Base-by-base conservation (phyloP, 2,888 invertebrate genomes). In the Charanyca ferruginea region DNA sequence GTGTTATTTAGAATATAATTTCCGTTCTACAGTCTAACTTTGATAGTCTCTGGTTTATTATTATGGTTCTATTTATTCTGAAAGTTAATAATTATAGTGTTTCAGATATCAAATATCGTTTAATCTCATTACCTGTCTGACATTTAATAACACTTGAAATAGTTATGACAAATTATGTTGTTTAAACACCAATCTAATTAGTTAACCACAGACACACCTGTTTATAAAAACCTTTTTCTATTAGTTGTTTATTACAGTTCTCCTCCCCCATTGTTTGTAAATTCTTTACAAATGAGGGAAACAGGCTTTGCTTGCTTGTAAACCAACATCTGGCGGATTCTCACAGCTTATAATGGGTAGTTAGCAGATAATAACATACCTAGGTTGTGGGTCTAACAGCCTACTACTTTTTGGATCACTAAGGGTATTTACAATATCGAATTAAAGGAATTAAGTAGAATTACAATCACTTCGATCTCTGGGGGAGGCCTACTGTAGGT, bases 1-100 rank as follows among this genome's bases (percentile, higher is more conserved):
- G 35, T 77, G 47, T 38, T 71, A 42, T 47, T 65, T 11, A 13
- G 32, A 52, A 61, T 51, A 59, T 51, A 58, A 66, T 62, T 77
- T 77, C 45, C 53, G 38, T 47, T 55, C 3, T 25, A 22, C 48
- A 11, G 22, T 48, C 28, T 47, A 38, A 47, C 35, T 53, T 28
- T 38, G 7, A 55, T 23, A 54, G 25, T 1, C 22, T 48, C 32
- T 35, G 7, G 6, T 6, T 48, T 59, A 38, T 32, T 16, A 32
- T 22, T 38, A n/a, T 70, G 7, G 22, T 32, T 45, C 1, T 7
- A 25, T 59, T 48, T 45, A 18, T n/a, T 23, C 9, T 7, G 0
- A 23, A 38, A 32, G 38, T 20, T 38, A 16, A 7, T 38, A 11
- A n/a, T 13, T 11, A 11, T 32, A 28, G 32, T 32, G 23, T 20